A percentile compares a stretch with the other conserved stretches of the same genome.
Evolutionary conservation across 2,888 invertebrate genomes (phyloP).

Genomic region (Scaptomyza parva): DNA sequence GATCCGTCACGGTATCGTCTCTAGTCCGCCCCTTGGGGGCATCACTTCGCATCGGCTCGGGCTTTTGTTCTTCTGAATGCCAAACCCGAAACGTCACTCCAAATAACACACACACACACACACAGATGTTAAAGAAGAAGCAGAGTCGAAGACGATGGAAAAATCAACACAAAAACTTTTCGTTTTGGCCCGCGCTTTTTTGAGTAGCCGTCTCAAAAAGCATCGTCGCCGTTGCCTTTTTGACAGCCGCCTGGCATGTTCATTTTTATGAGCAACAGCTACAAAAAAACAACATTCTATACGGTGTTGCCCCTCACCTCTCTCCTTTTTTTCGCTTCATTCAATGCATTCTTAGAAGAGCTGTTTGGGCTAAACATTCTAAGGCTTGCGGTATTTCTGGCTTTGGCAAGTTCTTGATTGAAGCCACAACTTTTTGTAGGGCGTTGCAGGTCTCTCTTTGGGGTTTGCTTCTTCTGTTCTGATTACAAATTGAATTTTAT

Average conservation of each 20-base stretch:
- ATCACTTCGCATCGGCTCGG: conserved; percentile 57
- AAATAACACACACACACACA: conserved; percentile 28
- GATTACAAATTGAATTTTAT: conserved; percentile 79
- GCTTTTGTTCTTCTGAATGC: conserved; percentile 74
- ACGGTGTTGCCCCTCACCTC: neutral
- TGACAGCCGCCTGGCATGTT: conserved; percentile 75
- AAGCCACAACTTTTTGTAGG: conserved; percentile 39
- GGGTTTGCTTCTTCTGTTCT: conserved; percentile 44
- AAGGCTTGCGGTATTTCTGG: conserved; percentile 67
- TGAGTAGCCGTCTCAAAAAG: conserved; percentile 68
- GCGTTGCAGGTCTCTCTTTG: conserved; percentile 48
- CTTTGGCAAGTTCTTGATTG: conserved; percentile 42
- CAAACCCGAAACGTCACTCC: conserved; percentile 78
- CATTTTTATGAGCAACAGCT: conserved; percentile 64
- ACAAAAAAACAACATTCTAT: neutral
- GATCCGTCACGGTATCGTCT: conserved; percentile 61
- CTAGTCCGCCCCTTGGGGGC: conserved; percentile 54
- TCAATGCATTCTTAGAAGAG: conserved; percentile 73
- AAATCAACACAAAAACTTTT: conserved; percentile 52
- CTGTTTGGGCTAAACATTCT: conserved; percentile 37
- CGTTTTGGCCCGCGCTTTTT: conserved; percentile 25
- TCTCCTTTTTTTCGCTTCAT: neutral
- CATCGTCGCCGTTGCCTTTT: conserved; percentile 57
- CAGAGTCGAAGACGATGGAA: conserved; percentile 10
- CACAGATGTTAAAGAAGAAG: conserved; percentile 1